Evolutionary conservation across 2,113 vertebrate species (phyloP).

Genomic region (Lagopus muta): DNA sequence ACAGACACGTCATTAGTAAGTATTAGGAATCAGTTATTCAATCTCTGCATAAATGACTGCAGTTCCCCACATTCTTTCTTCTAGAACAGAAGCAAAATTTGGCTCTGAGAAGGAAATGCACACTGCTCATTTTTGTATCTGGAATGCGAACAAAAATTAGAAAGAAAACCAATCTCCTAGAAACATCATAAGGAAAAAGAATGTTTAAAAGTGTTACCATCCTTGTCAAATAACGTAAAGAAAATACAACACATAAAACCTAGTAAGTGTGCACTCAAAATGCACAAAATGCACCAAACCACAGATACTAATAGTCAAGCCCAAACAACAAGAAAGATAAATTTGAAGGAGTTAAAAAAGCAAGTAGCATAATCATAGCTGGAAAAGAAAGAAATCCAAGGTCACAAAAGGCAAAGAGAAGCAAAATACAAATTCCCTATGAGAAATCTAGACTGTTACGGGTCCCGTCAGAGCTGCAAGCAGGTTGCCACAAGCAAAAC

Average conservation of each 20-base stretch:
- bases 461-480: constrained; percentile 38
- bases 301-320: not conserved
- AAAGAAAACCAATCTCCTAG: not conserved
- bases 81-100: constrained; percentile 83
- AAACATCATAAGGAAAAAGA: not conserved
- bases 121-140: constrained; percentile 49
- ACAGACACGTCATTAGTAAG: constrained; percentile 81
- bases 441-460: not conserved
- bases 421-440: not conserved
- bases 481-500: constrained; percentile 50
- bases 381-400: not conserved
- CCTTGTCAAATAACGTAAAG: not conserved
- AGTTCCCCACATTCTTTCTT: constrained; percentile 78
- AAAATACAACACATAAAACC: not conserved
- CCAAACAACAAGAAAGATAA: not conserved
- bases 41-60: constrained; percentile 78
- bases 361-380: not conserved
- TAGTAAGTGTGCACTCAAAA: fast-evolving
- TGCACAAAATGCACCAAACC: fast-evolving
- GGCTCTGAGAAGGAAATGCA: constrained; percentile 66
- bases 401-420: not conserved
- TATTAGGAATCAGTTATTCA: constrained; percentile 80
- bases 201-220: not conserved
- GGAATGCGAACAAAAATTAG: not conserved
- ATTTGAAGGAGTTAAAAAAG: not conserved